Conservation (phyloP, 2,797 vertebrate genomes). For the Myiothlypis coronata region DNA sequence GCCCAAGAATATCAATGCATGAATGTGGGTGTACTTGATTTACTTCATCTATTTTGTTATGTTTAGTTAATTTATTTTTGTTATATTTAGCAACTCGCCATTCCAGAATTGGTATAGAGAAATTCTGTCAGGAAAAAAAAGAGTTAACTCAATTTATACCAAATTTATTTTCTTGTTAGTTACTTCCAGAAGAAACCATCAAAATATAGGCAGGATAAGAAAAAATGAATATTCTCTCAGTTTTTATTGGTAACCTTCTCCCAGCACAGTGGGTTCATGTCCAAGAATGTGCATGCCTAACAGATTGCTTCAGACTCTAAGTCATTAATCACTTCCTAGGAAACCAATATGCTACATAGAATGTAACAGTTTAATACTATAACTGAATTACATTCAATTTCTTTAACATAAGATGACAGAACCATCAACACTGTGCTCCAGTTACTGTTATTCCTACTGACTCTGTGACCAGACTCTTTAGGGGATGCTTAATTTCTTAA, state of each 20-base stretch:
- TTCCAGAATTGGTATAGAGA: not conserved
- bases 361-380: not conserved
- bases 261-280: not conserved
- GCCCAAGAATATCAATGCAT: not conserved
- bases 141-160: not conserved
- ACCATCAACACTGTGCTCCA: not conserved
- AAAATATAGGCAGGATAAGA: not conserved
- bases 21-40: not conserved
- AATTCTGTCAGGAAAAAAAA: not conserved
- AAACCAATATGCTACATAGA: not conserved
- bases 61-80: not conserved
- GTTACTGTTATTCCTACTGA: not conserved
- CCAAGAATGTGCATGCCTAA: not conserved
- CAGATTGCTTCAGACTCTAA: not conserved
- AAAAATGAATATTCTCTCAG: not conserved
- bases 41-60: not conserved
- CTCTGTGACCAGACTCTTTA: not conserved
- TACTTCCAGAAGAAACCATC: not conserved
- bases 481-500: not conserved
- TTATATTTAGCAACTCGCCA: not conserved
- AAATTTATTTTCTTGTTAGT: not conserved
- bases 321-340: not conserved
- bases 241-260: not conserved
- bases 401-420: not conserved
- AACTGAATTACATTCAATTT: not conserved